Base-by-base conservation (phyloP, 2,888 invertebrate genomes). In the Suillia variegata region DNA sequence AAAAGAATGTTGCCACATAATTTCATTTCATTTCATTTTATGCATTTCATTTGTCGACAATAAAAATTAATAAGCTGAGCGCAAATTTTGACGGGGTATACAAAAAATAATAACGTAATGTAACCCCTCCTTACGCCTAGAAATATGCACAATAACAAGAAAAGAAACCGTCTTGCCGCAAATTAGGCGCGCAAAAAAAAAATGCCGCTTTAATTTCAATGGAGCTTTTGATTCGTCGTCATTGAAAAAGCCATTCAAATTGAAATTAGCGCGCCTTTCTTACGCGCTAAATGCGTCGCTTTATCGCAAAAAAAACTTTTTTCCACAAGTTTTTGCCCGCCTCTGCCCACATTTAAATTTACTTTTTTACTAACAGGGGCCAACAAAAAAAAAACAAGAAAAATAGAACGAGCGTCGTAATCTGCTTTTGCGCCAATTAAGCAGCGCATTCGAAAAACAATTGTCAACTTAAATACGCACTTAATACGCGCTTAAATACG, bases 391-490 rank as follows among this genome's bases (percentile, higher is more conserved):
- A n/a, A n/a, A n/a, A n/a, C n/a, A n/a, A n/a, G n/a, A n/a, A n/a
- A n/a, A n/a, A n/a, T n/a, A n/a, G n/a, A n/a, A n/a, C n/a, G n/a
- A 5, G 26, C 26, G 26, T 5, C 26, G 26, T 26, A 26, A 26
- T 38, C 38, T 26, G 26, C 26, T 26, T 38, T n/a, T 38, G 15
- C 6, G 38, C 38, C 38, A 38, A 38, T 38, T 38, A 38, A 38
- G 38, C 38, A 4, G 13, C n/a, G 38, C n/a, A n/a, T 38, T 38
- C n/a, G 15, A 38, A 38, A 38, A 38, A 38, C 38, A 38, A 38
- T 38, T 38, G 38, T n/a, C 38, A 38, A 38, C 38, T 38, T 38
- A 38, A 38, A 38, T 38, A 38, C 38, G 38, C 38, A 38, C 38
- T 10, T n/a, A 10, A 38, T 12, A 38, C 38, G 38, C 38, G n/a